Conservation (phyloP, 1,140 invertebrate species). For the Cotesia typhae region DNA sequence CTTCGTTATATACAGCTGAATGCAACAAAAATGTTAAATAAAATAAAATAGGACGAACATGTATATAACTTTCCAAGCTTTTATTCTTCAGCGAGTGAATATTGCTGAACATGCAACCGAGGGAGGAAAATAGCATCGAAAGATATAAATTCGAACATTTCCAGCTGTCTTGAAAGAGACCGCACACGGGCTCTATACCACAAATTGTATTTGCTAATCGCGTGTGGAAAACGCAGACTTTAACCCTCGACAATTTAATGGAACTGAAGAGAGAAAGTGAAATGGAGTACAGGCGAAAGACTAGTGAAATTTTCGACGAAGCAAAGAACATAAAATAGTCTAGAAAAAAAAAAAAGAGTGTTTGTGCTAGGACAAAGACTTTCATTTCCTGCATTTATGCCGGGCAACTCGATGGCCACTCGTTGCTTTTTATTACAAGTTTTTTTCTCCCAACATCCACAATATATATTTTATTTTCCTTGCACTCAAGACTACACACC, state of each 20-base stretch:
- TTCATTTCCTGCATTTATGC: conserved; percentile 35
- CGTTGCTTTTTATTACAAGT: conserved; percentile 30
- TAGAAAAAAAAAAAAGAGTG: background rate
- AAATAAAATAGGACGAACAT: background rate
- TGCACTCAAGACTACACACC: conserved; percentile 4
- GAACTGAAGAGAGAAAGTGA: conserved; percentile 10
- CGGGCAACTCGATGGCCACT: conserved; percentile 11
- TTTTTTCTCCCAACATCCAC: background rate
- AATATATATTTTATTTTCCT: conserved; percentile 20
- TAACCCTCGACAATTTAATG: conserved; percentile 6
- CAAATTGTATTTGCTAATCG: conserved; percentile 60
- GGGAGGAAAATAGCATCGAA: conserved; percentile 18
- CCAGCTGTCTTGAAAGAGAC: conserved; percentile 27
- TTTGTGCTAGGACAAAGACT: conserved; percentile 22
- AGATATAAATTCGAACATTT: conserved; percentile 28
- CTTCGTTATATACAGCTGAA: too few relatives aligned
- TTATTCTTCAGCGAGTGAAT: conserved; percentile 2
- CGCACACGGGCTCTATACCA: conserved; percentile 42
- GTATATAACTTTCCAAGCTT: background rate
- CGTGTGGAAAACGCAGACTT: conserved; percentile 49
- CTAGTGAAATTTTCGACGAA: background rate
- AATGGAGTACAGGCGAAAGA: background rate
- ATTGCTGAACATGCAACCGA: conserved; percentile 12
- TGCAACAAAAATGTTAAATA: background rate
- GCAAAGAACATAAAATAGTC: background rate